Evolutionary conservation across 2,113 vertebrate species (phyloP), one percentile per base, ranked within the genome.

Genomic region (Phoenicopterus ruber): DNA sequence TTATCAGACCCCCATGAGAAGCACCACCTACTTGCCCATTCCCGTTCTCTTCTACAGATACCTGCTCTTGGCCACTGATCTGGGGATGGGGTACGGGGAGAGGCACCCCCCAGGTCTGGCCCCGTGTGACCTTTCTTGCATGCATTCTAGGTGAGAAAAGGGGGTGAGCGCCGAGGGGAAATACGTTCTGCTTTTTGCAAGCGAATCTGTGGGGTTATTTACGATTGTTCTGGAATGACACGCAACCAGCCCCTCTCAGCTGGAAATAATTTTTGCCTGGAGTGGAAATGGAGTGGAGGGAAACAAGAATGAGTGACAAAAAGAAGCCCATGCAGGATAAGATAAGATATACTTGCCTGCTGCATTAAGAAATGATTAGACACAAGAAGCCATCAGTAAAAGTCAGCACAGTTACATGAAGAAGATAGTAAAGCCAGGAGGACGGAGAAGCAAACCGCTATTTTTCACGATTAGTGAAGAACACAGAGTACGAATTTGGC

Each of bases 231-330:
- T 73, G 78, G 89, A 95, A 90, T 62, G 42, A 93, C 74, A 85
- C 0, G 22, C 58, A 95, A 62, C 77, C 70, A 87, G 70, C 58
- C 78, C 58, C 49, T 93, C 66, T 95, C 92, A 88, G 83, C 78
- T 77, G 78, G 90, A 97, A 97, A 59, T 91, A 95, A 94, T 91
- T 93, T 83, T 88, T 95, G 91, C 97, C 96, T 82, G 74, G 55
- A 93, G 93, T 78, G 36, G 79, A 87, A 94, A 86, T 9, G 2
- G 82, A 86, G 46, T 32, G 25, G 73, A 96, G 47, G 57, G 50
- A 85, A 95, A 91, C 21, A 70, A 87, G 52, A 87, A 90, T 6
- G 49, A 92, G 87, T 22, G 18, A 87, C 29, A 61, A 88, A 74
- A 90, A 85, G 57, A 58, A 91, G 38, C n/a, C 54, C 47, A 66